Base-by-base conservation (phyloP, 1,140 invertebrate species). In the Calliopsis andreniformis region DNA sequence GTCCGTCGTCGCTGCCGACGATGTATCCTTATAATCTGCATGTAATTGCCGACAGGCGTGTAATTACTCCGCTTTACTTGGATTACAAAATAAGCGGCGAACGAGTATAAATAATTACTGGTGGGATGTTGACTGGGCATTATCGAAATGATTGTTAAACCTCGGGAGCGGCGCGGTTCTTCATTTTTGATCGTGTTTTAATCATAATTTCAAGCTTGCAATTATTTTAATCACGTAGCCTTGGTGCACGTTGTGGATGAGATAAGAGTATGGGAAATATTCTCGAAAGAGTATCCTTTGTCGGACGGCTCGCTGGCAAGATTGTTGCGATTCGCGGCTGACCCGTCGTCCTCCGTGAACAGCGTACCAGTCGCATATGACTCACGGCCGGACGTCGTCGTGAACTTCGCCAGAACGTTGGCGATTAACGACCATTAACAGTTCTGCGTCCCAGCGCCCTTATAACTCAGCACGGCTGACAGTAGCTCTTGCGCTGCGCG, bases 391-490 rank as follows among this genome's bases (percentile, higher is more conserved):
- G 35, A 39, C 47, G 66, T 25, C 39, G 56, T 79, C 63, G 47
- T 42, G 51, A 68, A 66, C 49, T 63, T 83, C 51, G 28, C 39
- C 30, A 42, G 43, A 64, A 35, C 49, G 58, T 53, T n/a, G 47
- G 28, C 76, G 80, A 76, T 83, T 55, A 79, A 83, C 67, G 71
- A 67, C 55, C 61, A 20, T 76, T 76, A 83, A 83, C 71, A 70
- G 66, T 56, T 76, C 25, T 39, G 62, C 66, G 80, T 82, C 64
- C 61, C 55, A 66, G 23, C 35, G 51, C 53, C n/a, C 63, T 77
- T 75, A 69, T 83, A 83, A 77, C 63, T 83, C 59, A 79, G 42
- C 49, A 25, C 45, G 71, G 32, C 71, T 81, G 85, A 84, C 82
- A 76, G 84, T 82, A 84, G 79, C 71, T 75, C 39, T 76, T 66